Evolutionary conservation across 2,113 vertebrate genomes (phyloP).

Genomic region (Neogobius melanostomus): DNA sequence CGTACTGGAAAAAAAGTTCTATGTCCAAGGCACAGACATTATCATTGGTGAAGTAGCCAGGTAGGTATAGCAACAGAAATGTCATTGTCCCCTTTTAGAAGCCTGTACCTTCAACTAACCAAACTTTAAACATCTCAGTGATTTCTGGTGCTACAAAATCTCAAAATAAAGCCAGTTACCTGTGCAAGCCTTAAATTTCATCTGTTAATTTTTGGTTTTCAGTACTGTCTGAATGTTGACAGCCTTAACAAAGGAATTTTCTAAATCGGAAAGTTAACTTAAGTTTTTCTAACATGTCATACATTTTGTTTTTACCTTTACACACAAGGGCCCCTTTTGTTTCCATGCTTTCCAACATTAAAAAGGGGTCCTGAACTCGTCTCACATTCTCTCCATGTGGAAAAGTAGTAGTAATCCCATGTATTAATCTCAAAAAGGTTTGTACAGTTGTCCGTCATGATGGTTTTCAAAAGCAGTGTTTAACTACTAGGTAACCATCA

Average conservation of each 20-base stretch:
- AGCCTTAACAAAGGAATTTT: conserved; percentile 3
- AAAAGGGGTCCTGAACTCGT: conserved; percentile 4
- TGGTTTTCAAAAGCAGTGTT: conserved; percentile 28
- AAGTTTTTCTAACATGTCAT: conserved; percentile 21
- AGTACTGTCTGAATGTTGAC: conserved; percentile 17
- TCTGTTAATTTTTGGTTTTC: conserved; percentile 15
- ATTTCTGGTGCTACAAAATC: conserved; percentile 2
- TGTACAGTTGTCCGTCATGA: conserved; percentile 1
- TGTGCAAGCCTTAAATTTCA: conserved; percentile 13
- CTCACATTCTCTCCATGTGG: conserved; percentile 7
- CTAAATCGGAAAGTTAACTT: background rate
- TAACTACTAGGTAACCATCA: conserved; percentile 37
- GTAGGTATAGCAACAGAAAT: conserved; percentile 25
- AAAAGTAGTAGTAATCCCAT: conserved; percentile 20
- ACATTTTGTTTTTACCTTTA: conserved; percentile 5
- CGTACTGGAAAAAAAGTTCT: conserved; percentile 44
- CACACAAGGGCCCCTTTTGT: conserved; percentile 20
- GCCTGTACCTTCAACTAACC: conserved; percentile 49
- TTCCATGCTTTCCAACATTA: conserved; percentile 10
- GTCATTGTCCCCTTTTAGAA: conserved; percentile 32
- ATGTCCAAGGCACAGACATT: conserved; percentile 78
- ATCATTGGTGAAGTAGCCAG: conserved; percentile 52
- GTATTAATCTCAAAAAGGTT: conserved; percentile 20
- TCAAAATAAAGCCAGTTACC: background rate
- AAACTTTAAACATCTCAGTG: conserved; percentile 32